Percentiles rank a stretch among this genome's conserved stretches.
Conservation (phyloP, 2,888 invertebrate species). For the Ochropacha duplaris region DNA sequence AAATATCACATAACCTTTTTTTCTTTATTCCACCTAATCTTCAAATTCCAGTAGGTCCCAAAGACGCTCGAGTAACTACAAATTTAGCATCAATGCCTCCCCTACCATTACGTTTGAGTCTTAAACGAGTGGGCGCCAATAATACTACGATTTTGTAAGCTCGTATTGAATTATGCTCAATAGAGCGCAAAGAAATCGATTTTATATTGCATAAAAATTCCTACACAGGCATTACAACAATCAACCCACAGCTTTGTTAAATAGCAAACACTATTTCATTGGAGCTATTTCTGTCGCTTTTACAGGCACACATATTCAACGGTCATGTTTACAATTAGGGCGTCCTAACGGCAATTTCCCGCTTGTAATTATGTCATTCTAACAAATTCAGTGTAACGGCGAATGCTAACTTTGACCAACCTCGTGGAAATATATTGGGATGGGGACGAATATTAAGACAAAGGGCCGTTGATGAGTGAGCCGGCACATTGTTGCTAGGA, state of each 20-base stretch:
- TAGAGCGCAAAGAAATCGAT: too few species aligned
- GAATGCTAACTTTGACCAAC: slow-evolving; percentile 2
- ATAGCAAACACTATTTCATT: background rate
- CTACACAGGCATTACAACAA: background rate
- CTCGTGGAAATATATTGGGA: slow-evolving; percentile 4
- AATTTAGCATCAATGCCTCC: too few species aligned
- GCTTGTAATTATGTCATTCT: background rate
- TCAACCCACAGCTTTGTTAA: background rate
- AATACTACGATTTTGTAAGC: background rate
- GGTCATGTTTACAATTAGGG: background rate
- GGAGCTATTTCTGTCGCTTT: background rate
- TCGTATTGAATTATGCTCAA: background rate
- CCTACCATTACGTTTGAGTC: background rate
- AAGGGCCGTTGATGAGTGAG: slow-evolving; percentile 53
- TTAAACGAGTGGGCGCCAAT: background rate
- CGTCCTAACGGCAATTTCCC: background rate
- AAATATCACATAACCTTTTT: too few species aligned
- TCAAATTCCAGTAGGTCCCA: too few species aligned
- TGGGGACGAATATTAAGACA: slow-evolving; percentile 45
- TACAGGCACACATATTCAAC: background rate
- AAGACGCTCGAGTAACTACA: too few species aligned
- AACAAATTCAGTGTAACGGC: background rate
- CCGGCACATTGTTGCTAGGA: slow-evolving; percentile 53
- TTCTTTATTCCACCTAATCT: too few species aligned
- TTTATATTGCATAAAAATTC: too few species aligned